Evolutionary conservation across 2,113 vertebrate genomes (phyloP), one percentile per base, ranked within the genome.

Genomic region (Chauna torquata): DNA sequence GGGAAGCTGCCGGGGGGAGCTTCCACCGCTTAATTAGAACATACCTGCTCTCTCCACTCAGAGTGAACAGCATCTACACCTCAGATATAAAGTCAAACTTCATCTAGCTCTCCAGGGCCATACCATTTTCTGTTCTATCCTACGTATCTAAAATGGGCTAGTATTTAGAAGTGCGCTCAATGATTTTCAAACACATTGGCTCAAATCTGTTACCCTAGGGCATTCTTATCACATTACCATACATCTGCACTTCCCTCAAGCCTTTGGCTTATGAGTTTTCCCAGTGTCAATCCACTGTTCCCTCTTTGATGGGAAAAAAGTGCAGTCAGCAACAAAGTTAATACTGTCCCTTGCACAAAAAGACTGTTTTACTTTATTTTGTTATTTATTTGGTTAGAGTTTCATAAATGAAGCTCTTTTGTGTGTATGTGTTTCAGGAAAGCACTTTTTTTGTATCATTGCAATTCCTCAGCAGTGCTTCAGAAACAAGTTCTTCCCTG

Each of bases 391-490:
- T 94, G 80, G 87, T 91, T 68, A 52, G 83, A 76, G 42, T 89
- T 90, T 95, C 82, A 94, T 87, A 94, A 94, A 94, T 65, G 54
- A 96, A 93, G 91, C 47, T 83, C 86, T 90, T 95, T 81, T 74
- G 68, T 93, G 61, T 79, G 36, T 40, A 7, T 30, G 23, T 55
- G 65, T 91, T 95, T 97, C 91, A 93, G 93, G 78, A 91, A 82
- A 75, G 16, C 76, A 61, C 47, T 92, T 93, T 86, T 95, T 94
- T 88, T 88, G 84, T 75, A 94, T 95, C 90, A 94, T 92, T 97
- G 87, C 79, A 94, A 83, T 95, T 65, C 62, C 94, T 94, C 80
- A 94, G 93, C 92, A 95, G 79, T 96, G 97, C 92, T 94, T 98
- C 89, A 82, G 96, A 97, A 97, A 94, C 77, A 76, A 76, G 83